These are phyloP conservation scores for Mythimna vitellina DNA, from an alignment of 2,888 invertebrate species.

Conservation along the genomic window DNA sequence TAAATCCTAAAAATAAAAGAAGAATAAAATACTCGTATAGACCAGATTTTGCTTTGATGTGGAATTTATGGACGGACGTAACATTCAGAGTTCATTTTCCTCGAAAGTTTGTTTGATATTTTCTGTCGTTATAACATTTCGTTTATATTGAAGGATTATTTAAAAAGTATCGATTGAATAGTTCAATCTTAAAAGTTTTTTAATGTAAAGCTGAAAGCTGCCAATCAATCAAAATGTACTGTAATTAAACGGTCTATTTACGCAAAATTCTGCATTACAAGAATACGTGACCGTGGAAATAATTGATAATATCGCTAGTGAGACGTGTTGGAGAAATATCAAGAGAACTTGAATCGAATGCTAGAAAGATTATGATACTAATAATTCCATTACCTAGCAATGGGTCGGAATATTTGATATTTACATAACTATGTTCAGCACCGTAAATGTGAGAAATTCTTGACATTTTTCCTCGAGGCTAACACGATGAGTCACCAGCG, in stretches of 20 bases:
- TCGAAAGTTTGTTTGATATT: conserved; percentile 1
- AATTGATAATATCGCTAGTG: conserved; percentile 16
- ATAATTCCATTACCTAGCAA: conserved; percentile 39
- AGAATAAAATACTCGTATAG: conserved; percentile 68
- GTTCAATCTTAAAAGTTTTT: background rate
- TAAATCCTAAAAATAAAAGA: conserved; percentile 74
- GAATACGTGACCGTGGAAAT: conserved; percentile 23
- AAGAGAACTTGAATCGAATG: background rate
- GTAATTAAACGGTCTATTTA: conserved; percentile 6
- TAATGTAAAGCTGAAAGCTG: background rate
- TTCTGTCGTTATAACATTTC: conserved; percentile 1
- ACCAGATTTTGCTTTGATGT: conserved; percentile 68
- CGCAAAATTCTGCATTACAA: background rate
- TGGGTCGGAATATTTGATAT: conserved; percentile 31
- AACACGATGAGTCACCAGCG: conserved; percentile 83
- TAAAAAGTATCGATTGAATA: background rate
- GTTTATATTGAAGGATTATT: conserved; percentile 11
- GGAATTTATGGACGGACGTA: conserved; percentile 54
- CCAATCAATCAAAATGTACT: background rate
- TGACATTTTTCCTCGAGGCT: conserved; percentile 74
- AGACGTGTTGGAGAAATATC: conserved; percentile 9
- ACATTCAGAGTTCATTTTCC: conserved; percentile 23
- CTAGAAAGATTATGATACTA: background rate
- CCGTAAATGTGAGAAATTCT: conserved; percentile 66
- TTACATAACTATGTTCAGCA: conserved; percentile 43